phyloP scores from a whole-genome alignment of 2,797 vertebrate species.

The Cryptoblepharus egeriae region DNA sequence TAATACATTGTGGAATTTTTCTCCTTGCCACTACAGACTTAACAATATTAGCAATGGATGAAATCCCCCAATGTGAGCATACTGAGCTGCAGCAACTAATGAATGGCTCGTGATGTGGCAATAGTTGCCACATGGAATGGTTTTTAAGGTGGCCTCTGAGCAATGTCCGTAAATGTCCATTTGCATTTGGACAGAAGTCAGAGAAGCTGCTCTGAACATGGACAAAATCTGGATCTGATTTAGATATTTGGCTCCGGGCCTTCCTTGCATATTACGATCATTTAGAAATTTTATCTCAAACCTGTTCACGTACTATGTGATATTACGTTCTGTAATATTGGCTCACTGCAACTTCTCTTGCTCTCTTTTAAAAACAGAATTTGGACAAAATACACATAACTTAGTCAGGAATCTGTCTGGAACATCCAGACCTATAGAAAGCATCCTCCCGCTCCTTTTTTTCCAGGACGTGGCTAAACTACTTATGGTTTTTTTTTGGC shows the following conservation, averaged over 20 bases:
- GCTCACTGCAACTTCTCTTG: not conserved
- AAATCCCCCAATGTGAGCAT: not conserved
- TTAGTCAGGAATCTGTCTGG: not conserved
- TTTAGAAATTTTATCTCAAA: not conserved
- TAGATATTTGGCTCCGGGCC: not conserved
- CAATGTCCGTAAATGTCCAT: too few species aligned
- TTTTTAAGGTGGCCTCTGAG: not conserved
- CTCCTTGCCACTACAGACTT: not conserved
- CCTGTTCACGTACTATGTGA: not conserved
- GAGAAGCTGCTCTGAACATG: not conserved
- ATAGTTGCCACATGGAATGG: not conserved
- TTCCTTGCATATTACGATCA: rapidly evolving
- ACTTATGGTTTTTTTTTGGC: slow-evolving; percentile 54
- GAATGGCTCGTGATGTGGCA: not conserved
- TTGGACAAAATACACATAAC: not conserved
- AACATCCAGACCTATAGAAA: slow-evolving; percentile 34
- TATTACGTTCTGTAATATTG: not conserved
- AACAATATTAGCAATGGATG: not conserved
- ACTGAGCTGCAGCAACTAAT: not conserved
- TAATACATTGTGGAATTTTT: not conserved
- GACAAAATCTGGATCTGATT: not conserved
- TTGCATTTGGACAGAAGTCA: not conserved
- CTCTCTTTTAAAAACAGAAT: not conserved
- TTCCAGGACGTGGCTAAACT: slow-evolving; percentile 40
- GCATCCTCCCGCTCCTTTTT: not conserved